Evolutionary conservation across 2,888 invertebrate species (phyloP).

Genomic region (Pherbina coryleti): DNA sequence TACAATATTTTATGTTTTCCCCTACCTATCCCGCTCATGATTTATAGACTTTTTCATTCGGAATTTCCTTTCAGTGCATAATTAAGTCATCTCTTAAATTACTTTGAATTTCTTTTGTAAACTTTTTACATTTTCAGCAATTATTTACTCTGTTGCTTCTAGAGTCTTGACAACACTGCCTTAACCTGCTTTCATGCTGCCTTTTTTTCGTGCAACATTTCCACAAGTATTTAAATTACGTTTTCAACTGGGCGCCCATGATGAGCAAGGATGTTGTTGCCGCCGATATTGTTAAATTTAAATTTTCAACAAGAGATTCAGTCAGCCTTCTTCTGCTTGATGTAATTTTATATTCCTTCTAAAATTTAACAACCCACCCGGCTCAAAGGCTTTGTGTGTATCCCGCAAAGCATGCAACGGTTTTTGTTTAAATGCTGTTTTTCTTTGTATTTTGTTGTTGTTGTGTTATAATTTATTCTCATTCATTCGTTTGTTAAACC

Average conservation of each 20-base stretch:
- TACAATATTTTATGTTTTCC: not conserved
- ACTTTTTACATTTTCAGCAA: not conserved
- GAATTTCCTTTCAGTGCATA: too few species aligned
- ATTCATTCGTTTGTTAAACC: slow-evolving; percentile 8
- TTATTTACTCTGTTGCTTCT: not conserved
- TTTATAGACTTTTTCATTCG: too few species aligned
- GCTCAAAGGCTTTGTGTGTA: not conserved
- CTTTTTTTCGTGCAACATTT: not conserved
- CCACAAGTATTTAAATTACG: slow-evolving; percentile 55
- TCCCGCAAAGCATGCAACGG: not conserved
- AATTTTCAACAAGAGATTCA: too few species aligned
- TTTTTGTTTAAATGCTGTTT: not conserved
- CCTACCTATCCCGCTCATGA: not conserved
- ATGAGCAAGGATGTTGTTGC: slow-evolving; percentile 15
- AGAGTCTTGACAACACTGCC: not conserved
- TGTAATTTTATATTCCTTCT: too few species aligned
- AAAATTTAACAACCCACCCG: not conserved
- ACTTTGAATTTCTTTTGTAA: too few species aligned
- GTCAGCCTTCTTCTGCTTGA: too few species aligned
- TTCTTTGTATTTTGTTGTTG: not conserved
- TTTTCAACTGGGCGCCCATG: slow-evolving; percentile 51
- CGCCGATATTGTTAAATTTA: too few species aligned
- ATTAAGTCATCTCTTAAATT: not conserved
- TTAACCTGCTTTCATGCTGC: too few species aligned
- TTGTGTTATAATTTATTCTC: not conserved